Percentiles rank a stretch among this genome's conserved stretches.
Evolutionary conservation across 1,140 invertebrate genomes (phyloP).

Genomic region (Nixonia krombeini): DNA sequence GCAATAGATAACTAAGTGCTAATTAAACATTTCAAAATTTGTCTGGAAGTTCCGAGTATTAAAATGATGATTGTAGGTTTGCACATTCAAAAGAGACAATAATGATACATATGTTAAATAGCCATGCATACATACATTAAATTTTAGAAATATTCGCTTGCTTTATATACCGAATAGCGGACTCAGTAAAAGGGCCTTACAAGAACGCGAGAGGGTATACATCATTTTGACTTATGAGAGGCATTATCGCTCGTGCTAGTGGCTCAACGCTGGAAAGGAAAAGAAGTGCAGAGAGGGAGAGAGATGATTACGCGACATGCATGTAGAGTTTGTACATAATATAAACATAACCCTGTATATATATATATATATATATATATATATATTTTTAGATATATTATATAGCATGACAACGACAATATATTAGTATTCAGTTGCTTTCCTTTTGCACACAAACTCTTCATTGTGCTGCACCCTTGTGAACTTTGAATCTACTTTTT

Average conservation of each 20-base stretch:
- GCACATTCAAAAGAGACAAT: too few relatives aligned
- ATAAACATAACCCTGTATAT: too few relatives aligned
- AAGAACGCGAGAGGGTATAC: conserved; percentile 47
- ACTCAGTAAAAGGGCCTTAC: conserved; percentile 44
- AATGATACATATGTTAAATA: too few relatives aligned
- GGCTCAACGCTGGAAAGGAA: conserved; percentile 23
- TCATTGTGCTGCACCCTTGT: conserved; percentile 23
- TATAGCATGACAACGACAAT: conserved; percentile 36
- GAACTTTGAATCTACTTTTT: too few relatives aligned
- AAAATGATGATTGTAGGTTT: too few relatives aligned
- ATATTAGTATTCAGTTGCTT: conserved; percentile 37
- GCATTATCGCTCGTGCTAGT: conserved; percentile 45
- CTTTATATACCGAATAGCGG: conserved; percentile 10
- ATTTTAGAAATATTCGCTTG: conserved; percentile 15
- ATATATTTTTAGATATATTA: conserved; percentile 50
- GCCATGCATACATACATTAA: too few relatives aligned
- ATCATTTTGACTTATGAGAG: conserved; percentile 63
- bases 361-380: too few relatives aligned
- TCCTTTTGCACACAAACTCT: conserved; percentile 1
- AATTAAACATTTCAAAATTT: too few relatives aligned
- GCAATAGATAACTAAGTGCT: too few relatives aligned
- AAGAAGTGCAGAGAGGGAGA: conserved; percentile 21
- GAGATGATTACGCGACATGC: conserved; percentile 41
- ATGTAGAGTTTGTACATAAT: conserved; percentile 21
- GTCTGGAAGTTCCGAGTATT: too few relatives aligned